These are phyloP conservation scores for Melangyna quadrimaculata DNA, from an alignment of 2,888 invertebrate species.

Conservation along the genomic window DNA sequence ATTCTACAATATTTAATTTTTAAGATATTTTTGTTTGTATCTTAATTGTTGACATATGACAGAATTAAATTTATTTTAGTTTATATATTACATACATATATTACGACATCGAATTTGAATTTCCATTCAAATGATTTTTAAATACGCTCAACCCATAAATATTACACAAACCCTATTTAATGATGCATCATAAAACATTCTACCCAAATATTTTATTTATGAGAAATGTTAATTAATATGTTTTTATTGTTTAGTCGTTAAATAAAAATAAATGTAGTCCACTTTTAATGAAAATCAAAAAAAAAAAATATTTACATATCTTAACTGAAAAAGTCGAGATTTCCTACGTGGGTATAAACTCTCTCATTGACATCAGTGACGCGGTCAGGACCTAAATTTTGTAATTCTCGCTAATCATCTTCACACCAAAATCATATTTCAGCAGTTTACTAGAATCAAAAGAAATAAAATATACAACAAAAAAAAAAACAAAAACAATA, in stretches of 20 bases:
- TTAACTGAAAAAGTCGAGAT: not conserved
- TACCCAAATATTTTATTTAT: not conserved
- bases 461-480: not conserved
- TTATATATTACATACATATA: too few relatives aligned
- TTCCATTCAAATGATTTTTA: not conserved
- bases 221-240: not conserved
- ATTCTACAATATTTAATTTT: too few relatives aligned
- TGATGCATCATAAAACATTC: not conserved
- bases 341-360: not conserved
- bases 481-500: conserved; percentile 16
- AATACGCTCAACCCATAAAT: not conserved
- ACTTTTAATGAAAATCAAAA: not conserved
- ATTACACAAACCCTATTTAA: not conserved
- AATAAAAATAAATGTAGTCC: not conserved
- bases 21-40: too few relatives aligned
- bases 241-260: not conserved
- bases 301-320: not conserved
- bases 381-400: not conserved
- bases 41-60: too few relatives aligned
- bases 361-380: not conserved
- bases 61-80: not conserved
- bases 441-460: conserved; percentile 16
- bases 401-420: conserved; percentile 59
- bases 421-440: conserved; percentile 32
- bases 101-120: not conserved